Percentiles rank a stretch among this genome's conserved stretches.
phyloP scores from a whole-genome alignment of 2,797 vertebrate species.

The Ibycter americanus region DNA sequence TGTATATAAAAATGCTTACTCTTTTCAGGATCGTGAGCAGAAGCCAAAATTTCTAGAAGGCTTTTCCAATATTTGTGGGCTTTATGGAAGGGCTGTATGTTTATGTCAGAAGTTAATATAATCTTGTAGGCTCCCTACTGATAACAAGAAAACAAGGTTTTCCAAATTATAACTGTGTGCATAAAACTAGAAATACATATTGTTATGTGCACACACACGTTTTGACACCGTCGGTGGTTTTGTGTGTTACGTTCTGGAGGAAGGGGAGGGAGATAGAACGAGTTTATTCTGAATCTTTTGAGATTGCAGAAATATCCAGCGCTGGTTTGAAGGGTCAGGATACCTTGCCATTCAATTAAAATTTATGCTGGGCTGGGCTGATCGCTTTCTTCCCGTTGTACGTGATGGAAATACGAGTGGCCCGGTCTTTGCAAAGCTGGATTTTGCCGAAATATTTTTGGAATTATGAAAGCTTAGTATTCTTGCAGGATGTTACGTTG shows the following conservation, averaged over 20 bases:
- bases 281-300: no score
- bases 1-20: background rate
- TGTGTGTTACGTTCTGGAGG: fast-evolving
- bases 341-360: background rate
- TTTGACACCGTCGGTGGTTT: fast-evolving
- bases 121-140: background rate
- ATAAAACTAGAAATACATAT: background rate
- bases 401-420: fast-evolving
- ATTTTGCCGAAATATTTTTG: background rate
- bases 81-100: background rate
- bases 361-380: background rate
- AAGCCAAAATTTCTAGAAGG: background rate
- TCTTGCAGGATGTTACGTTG: background rate
- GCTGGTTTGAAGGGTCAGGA: background rate
- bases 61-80: background rate
- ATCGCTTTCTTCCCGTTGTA: fast-evolving
- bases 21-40: background rate
- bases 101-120: background rate
- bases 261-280: background rate
- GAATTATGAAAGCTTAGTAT: background rate
- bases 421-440: background rate
- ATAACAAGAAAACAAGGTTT: background rate
- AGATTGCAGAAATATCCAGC: no score
- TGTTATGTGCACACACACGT: fast-evolving
- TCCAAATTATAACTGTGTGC: background rate